Evolutionary conservation across 2,888 invertebrate genomes (phyloP).

Genomic region (Yponomeuta evonymella): DNA sequence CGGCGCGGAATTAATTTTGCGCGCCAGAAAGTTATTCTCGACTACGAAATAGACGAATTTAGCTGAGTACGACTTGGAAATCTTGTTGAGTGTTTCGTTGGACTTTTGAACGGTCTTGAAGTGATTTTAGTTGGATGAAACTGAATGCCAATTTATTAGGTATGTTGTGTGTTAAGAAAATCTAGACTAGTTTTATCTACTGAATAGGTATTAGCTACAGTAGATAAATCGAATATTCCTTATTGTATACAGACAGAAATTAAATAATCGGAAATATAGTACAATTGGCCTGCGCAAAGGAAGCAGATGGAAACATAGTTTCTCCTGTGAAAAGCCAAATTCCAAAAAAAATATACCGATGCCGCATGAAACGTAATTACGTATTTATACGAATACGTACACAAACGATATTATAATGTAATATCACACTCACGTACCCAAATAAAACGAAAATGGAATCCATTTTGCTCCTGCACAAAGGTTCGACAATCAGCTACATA

Average conservation of each 20-base stretch:
- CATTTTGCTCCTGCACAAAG: neutral
- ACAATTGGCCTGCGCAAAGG: too few relatives aligned
- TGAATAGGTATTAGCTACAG: too few relatives aligned
- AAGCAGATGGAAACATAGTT: too few relatives aligned
- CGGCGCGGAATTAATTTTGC: conserved; percentile 30
- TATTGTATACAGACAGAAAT: too few relatives aligned
- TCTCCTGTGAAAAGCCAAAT: too few relatives aligned
- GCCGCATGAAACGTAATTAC: neutral
- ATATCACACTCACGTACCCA: conserved; percentile 9
- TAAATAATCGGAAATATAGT: too few relatives aligned
- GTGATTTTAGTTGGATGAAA: neutral
- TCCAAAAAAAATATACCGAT: too few relatives aligned
- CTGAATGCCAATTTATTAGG: neutral
- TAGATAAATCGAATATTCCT: too few relatives aligned
- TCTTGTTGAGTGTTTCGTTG: neutral
- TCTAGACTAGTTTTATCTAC: too few relatives aligned
- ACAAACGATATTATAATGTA: neutral
- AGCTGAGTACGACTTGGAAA: conserved; percentile 3
- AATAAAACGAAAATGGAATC: neutral
- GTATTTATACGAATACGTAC: neutral
- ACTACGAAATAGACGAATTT: conserved; percentile 5
- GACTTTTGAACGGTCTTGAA: neutral
- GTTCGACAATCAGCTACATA: conserved; percentile 45
- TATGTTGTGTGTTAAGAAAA: too few relatives aligned
- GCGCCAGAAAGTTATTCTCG: conserved; percentile 32